Evolutionary conservation across 1,140 invertebrate species (phyloP).

Genomic region (Listronotus bonariensis): DNA sequence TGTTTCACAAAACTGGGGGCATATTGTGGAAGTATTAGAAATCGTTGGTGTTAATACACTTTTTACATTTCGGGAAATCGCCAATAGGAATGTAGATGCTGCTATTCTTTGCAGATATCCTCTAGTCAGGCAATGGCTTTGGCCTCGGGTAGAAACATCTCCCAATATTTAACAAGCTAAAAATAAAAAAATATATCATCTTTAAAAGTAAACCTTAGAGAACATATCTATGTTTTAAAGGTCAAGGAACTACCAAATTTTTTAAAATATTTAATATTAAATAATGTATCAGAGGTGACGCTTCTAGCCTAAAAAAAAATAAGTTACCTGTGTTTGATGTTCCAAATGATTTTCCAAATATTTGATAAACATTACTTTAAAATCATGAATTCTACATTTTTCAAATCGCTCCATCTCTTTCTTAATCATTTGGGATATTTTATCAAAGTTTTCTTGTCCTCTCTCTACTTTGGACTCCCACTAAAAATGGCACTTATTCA

Average conservation of each 20-base stretch:
- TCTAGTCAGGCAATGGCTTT: conserved; percentile 76
- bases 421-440: conserved; percentile 95
- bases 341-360: conserved; percentile 94
- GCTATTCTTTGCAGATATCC: conserved; percentile 53
- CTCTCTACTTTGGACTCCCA: conserved; percentile 96
- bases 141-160: conserved; percentile 91
- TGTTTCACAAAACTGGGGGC: too few species aligned
- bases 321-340: conserved; percentile 88
- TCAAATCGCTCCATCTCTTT: conserved; percentile 95
- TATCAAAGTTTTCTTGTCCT: conserved; percentile 95
- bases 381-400: conserved; percentile 83
- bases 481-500: conserved; percentile 54
- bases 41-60: neutral
- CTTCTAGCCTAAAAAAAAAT: neutral
- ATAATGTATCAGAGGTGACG: too few species aligned
- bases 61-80: conserved; percentile 50
- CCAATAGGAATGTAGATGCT: conserved; percentile 55
- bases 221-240: too few species aligned
- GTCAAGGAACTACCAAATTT: too few species aligned
- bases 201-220: neutral
- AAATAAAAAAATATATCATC: conserved; percentile 33
- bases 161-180: conserved; percentile 93
- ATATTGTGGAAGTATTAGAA: neutral
- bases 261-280: too few species aligned
- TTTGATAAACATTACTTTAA: conserved; percentile 85